Evolutionary conservation across 2,888 invertebrate species (phyloP).

Genomic region (Dermolepida albohirtum): DNA sequence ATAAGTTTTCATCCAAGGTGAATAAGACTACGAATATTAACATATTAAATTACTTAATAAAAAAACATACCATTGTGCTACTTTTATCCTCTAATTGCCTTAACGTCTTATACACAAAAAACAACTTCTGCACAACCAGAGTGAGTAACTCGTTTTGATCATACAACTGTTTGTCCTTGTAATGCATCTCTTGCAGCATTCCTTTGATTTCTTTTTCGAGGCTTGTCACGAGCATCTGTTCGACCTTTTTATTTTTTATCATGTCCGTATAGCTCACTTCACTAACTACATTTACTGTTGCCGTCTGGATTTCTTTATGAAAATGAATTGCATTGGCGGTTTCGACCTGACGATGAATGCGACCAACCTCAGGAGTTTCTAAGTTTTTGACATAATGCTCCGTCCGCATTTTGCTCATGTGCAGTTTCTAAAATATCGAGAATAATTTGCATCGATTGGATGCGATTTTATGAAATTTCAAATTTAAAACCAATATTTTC

Average conservation of each 20-base stretch:
- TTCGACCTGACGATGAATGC: background rate
- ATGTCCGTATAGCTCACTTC: background rate
- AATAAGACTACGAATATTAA: too few relatives aligned
- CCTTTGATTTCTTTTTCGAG: slow-evolving; percentile 32
- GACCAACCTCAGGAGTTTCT: background rate
- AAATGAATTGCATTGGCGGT: too few relatives aligned
- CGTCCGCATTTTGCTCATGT: slow-evolving; percentile 6
- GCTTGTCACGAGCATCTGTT: slow-evolving; percentile 24
- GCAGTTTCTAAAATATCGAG: slow-evolving; percentile 7
- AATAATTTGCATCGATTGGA: slow-evolving; percentile 16
- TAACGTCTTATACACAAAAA: slow-evolving; percentile 41
- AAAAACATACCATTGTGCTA: slow-evolving; percentile 9
- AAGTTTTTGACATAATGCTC: background rate
- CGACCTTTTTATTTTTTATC: slow-evolving; percentile 22
- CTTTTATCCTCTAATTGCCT: slow-evolving; percentile 32
- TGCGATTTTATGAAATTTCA: background rate
- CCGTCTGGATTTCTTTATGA: slow-evolving; percentile 5
- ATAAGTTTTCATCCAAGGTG: too few relatives aligned
- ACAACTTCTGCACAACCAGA: slow-evolving; percentile 41
- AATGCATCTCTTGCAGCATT: slow-evolving; percentile 31
- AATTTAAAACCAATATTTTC: slow-evolving; percentile 8
- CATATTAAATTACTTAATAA: too few relatives aligned
- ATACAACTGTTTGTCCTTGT: slow-evolving; percentile 42
- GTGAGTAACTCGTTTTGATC: slow-evolving; percentile 44
- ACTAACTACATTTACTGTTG: slow-evolving; percentile 6